Percentiles rank a stretch among this genome's conserved stretches.
These are phyloP conservation scores for Caretta caretta DNA, from an alignment of 2,113 vertebrate species.

Conservation along the genomic window DNA sequence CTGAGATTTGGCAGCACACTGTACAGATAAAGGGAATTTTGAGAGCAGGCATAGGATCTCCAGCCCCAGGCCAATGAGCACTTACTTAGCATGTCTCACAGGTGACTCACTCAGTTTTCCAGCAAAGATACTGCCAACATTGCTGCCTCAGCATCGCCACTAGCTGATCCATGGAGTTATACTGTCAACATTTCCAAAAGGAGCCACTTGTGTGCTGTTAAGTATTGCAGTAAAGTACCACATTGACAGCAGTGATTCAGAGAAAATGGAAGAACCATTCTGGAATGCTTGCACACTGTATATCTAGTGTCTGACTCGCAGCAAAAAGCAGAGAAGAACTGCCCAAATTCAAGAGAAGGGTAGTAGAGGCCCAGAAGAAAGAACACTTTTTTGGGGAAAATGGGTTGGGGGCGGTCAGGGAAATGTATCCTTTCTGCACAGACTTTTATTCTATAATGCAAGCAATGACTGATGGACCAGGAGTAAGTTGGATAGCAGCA, in stretches of 20 bases:
- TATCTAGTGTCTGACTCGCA: neutral
- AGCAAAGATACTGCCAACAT: neutral
- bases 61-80: neutral
- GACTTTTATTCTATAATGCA: neutral
- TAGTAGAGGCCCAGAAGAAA: neutral
- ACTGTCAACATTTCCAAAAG: slow-evolving; percentile 2
- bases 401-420: neutral
- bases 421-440: neutral
- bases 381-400: neutral
- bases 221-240: neutral
- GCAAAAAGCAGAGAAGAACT: neutral
- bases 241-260: neutral
- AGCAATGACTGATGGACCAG: neutral
- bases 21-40: neutral
- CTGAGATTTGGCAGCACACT: neutral
- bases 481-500: neutral
- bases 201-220: slow-evolving; percentile 25
- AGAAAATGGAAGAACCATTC: neutral
- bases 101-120: slow-evolving; percentile 15
- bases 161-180: slow-evolving; percentile 3
- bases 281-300: neutral
- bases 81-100: slow-evolving; percentile 20
- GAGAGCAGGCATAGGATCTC: neutral
- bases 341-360: neutral
- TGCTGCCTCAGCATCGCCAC: neutral